phyloP scores from a whole-genome alignment of 2,113 vertebrate genomes.

The Mesitornis unicolor region DNA sequence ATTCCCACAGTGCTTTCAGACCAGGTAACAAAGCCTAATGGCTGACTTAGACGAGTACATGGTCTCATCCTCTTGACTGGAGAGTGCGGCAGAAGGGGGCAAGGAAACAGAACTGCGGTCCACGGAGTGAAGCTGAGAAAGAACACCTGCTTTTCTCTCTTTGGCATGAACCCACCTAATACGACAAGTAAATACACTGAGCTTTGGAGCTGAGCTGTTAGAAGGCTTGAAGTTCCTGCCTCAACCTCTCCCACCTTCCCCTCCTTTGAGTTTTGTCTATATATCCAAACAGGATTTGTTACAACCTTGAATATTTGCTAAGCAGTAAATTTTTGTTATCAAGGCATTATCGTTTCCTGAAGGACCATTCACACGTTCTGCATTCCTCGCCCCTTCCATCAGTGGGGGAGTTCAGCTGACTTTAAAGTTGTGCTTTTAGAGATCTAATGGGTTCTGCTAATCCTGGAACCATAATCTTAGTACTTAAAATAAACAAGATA shows the following conservation, averaged over 20 bases:
- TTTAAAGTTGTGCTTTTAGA: not conserved
- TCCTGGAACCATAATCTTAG: not conserved
- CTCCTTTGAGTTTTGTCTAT: not conserved
- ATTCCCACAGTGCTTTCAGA: not conserved
- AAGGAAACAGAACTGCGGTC: not conserved
- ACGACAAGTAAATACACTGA: not conserved
- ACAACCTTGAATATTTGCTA: not conserved
- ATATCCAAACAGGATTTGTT: not conserved
- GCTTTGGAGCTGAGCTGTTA: not conserved
- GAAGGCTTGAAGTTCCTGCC: not conserved
- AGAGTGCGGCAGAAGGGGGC: not conserved
- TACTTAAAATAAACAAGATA: not conserved
- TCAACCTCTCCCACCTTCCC: not conserved
- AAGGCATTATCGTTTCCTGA: not conserved
- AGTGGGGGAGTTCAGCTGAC: not conserved
- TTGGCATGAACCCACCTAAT: not conserved
- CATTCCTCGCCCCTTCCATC: not conserved
- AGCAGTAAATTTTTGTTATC: not conserved
- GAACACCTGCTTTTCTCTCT: not conserved
- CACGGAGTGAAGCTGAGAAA: not conserved
- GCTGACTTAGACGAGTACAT: not conserved
- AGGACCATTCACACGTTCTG: rapidly evolving
- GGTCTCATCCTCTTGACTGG: not conserved
- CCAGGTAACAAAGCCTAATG: not conserved
- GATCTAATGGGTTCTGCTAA: not conserved